Conservation (phyloP, 2,888 invertebrate genomes). For the Andrena minutula region DNA sequence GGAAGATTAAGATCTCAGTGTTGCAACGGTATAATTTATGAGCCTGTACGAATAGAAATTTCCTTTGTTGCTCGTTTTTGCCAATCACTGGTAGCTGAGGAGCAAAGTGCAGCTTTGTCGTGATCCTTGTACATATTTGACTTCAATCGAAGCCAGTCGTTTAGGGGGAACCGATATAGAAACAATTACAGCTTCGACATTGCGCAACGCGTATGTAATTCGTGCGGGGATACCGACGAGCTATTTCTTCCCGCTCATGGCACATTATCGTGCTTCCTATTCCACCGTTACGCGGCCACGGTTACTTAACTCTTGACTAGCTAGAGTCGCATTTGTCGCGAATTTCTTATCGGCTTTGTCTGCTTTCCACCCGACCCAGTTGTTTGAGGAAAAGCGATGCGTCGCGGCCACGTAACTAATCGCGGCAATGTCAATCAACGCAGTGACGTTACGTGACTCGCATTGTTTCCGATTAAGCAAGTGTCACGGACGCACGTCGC, state of each 20-base stretch:
- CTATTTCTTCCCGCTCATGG: conserved; percentile 2
- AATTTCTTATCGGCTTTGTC: background rate
- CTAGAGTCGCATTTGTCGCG: background rate
- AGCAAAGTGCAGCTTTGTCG: background rate
- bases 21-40: conserved; percentile 48
- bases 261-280: conserved; percentile 3
- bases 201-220: background rate
- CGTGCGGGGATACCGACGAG: background rate
- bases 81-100: background rate
- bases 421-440: conserved; percentile 65
- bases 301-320: conserved; percentile 33
- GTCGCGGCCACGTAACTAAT: conserved; percentile 46
- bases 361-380: conserved; percentile 13
- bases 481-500: conserved; percentile 69
- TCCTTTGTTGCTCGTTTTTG: conserved; percentile 12
- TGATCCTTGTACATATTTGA: background rate
- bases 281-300: conserved; percentile 18
- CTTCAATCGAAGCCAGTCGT: conserved; percentile 16
- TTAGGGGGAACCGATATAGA: background rate
- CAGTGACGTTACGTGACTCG: conserved; percentile 66
- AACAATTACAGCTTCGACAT: background rate
- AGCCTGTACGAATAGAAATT: background rate
- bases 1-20: conserved; percentile 40
- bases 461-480: conserved; percentile 70
- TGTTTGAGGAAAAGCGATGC: conserved; percentile 35